These are phyloP conservation scores for Gasteruption jaculator DNA, from an alignment of 2,888 invertebrate genomes.

Conservation along the genomic window DNA sequence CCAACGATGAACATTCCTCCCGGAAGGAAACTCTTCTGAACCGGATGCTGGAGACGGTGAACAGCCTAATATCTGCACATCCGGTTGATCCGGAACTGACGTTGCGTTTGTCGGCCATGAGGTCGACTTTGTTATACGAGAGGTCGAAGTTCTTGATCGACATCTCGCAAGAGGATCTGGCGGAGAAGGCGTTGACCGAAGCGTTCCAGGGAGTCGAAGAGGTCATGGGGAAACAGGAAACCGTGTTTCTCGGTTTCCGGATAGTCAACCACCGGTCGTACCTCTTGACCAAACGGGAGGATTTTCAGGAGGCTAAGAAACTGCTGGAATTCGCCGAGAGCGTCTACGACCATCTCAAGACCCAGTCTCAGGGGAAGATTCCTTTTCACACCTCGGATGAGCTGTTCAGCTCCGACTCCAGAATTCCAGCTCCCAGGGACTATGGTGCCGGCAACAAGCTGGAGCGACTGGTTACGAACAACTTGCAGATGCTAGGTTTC, in stretches of 20 bases:
- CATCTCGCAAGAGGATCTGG: conserved; percentile 18
- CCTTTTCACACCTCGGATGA: conserved; percentile 55
- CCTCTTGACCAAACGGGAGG: conserved; percentile 56
- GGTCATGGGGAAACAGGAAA: conserved; percentile 18
- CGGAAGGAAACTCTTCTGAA: conserved; percentile 15
- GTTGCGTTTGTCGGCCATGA: conserved; percentile 24
- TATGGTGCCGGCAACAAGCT: conserved; percentile 56
- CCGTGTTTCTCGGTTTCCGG: conserved; percentile 55
- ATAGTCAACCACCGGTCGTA: conserved; percentile 60
- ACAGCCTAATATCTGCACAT: conserved; percentile 7
- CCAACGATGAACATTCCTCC: conserved; percentile 17
- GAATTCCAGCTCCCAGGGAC: too few relatives aligned
- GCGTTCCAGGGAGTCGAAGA: conserved; percentile 19
- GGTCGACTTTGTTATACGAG: conserved; percentile 25
- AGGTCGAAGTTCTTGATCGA: conserved; percentile 22
- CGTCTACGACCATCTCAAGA: conserved; percentile 51
- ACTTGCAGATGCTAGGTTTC: conserved; percentile 62
- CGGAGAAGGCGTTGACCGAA: conserved; percentile 18
- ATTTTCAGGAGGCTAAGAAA: conserved; percentile 52
- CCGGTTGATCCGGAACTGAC: not conserved
- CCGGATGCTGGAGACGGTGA: conserved; percentile 17
- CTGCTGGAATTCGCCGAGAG: conserved; percentile 55
- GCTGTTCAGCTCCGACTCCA: conserved; percentile 53
- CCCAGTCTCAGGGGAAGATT: conserved; percentile 42
- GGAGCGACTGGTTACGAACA: conserved; percentile 59